These are phyloP conservation scores for Zophobas morio DNA, from an alignment of 1,140 invertebrate genomes.

Conservation along the genomic window DNA sequence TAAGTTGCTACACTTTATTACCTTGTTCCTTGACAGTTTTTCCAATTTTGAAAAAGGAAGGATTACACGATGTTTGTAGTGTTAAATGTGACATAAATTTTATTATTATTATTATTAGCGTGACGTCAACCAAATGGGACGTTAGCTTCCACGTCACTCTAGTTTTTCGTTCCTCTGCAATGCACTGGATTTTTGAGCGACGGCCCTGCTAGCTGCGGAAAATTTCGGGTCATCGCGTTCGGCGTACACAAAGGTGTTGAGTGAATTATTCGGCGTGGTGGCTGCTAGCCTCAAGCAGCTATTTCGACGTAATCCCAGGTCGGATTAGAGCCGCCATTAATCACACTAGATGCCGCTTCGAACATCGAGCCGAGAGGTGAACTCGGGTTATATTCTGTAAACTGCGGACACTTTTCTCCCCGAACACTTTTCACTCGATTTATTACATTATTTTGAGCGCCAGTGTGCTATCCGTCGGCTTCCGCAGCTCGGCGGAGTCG, in stretches of 20 bases:
- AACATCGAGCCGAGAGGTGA: slow-evolving; percentile 56
- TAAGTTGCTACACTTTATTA: no score
- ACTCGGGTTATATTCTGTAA: slow-evolving; percentile 49
- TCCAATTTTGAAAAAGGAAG: neutral
- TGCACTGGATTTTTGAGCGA: neutral
- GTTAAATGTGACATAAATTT: no score
- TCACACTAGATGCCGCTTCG: slow-evolving; percentile 52
- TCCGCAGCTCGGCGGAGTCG: no score
- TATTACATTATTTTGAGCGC: slow-evolving; percentile 12
- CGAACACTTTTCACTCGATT: slow-evolving; percentile 33
- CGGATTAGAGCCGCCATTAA: slow-evolving; percentile 54
- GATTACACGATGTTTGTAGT: neutral
- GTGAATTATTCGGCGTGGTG: slow-evolving; percentile 48
- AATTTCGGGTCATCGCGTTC: slow-evolving; percentile 2
- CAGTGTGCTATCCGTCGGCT: no score
- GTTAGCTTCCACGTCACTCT: no score
- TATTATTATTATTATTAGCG: no score
- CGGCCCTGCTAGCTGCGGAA: neutral
- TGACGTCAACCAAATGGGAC: no score
- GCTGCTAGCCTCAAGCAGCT: slow-evolving; percentile 48
- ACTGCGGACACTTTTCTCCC: slow-evolving; percentile 42
- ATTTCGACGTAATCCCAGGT: slow-evolving; percentile 47
- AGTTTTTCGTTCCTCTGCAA: no score
- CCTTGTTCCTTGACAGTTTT: no score
- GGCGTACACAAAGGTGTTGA: slow-evolving; percentile 30